These are phyloP conservation scores for Ormyrus rosae DNA, from an alignment of 2,888 invertebrate genomes.

Conservation along the genomic window DNA sequence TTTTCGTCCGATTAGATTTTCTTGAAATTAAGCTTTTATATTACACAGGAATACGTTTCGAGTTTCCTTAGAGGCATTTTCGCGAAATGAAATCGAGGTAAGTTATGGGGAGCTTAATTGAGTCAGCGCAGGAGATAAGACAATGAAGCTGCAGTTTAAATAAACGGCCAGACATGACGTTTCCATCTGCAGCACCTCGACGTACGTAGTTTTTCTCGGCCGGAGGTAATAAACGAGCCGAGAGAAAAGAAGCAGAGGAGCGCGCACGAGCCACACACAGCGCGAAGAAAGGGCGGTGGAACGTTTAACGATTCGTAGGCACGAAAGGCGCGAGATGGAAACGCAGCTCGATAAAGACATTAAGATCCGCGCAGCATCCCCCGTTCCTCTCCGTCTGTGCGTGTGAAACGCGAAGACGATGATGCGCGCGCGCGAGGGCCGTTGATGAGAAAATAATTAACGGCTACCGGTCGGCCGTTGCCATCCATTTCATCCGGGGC, in stretches of 20 bases:
- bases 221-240: constrained; percentile 27
- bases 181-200: constrained; percentile 8
- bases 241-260: constrained; percentile 10
- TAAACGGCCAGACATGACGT: constrained; percentile 4
- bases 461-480: constrained; percentile 38
- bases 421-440: constrained; percentile 41
- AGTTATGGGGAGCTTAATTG: background rate
- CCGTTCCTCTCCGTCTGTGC: constrained; percentile 58
- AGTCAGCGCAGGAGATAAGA: constrained; percentile 5
- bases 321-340: constrained; percentile 25
- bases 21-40: too few relatives aligned
- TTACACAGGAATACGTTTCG: too few relatives aligned
- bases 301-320: constrained; percentile 41
- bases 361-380: constrained; percentile 57
- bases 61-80: background rate
- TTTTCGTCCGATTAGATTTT: background rate
- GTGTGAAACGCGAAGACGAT: constrained; percentile 66
- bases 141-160: constrained; percentile 13
- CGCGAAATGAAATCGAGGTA: background rate
- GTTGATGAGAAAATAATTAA: constrained; percentile 71
- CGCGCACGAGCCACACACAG: background rate
- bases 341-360: constrained; percentile 67
- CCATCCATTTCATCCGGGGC: constrained; percentile 27
- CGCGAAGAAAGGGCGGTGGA: background rate
- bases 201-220: constrained; percentile 14